Percentiles rank a stretch among this genome's conserved stretches.
These are phyloP conservation scores for Hybos culiciformis DNA, from an alignment of 2,888 invertebrate genomes.

Conservation along the genomic window DNA sequence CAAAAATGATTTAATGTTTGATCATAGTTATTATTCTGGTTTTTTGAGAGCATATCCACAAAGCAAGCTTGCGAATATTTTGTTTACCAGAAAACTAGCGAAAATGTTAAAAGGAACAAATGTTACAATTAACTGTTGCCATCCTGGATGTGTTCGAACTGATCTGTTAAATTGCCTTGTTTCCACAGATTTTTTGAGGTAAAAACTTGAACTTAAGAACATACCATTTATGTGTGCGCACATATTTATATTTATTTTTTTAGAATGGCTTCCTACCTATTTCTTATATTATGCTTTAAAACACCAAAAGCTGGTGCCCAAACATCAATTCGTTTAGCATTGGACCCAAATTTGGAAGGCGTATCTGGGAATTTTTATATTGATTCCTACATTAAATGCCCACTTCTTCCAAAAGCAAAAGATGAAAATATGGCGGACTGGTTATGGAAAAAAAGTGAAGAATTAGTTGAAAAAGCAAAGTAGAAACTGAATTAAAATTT, in stretches of 20 bases:
- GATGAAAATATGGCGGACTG: conserved; percentile 41
- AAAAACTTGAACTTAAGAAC: too few relatives aligned
- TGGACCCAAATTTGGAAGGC: conserved; percentile 29
- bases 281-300: conserved; percentile 24
- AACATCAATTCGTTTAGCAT: conserved; percentile 27
- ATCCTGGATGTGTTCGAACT: conserved; percentile 62
- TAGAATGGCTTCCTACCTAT: conserved; percentile 19
- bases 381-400: conserved; percentile 41
- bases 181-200: neutral
- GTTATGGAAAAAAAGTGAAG: conserved; percentile 44
- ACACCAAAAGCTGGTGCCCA: conserved; percentile 32
- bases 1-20: conserved; percentile 59
- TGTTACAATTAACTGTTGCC: conserved; percentile 53
- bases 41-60: conserved; percentile 53
- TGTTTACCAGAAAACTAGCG: conserved; percentile 57
- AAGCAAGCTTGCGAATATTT: conserved; percentile 66
- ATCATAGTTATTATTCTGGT: conserved; percentile 49
- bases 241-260: too few relatives aligned
- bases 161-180: conserved; percentile 54
- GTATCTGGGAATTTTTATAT: conserved; percentile 36
- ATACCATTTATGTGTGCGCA: too few relatives aligned
- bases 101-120: conserved; percentile 44
- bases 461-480: conserved; percentile 28
- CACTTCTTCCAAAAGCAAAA: conserved; percentile 39
- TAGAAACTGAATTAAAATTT: too few relatives aligned